These are phyloP conservation scores for Alentia gelatinosa DNA, from an alignment of 2,888 invertebrate species.

Conservation along the genomic window DNA sequence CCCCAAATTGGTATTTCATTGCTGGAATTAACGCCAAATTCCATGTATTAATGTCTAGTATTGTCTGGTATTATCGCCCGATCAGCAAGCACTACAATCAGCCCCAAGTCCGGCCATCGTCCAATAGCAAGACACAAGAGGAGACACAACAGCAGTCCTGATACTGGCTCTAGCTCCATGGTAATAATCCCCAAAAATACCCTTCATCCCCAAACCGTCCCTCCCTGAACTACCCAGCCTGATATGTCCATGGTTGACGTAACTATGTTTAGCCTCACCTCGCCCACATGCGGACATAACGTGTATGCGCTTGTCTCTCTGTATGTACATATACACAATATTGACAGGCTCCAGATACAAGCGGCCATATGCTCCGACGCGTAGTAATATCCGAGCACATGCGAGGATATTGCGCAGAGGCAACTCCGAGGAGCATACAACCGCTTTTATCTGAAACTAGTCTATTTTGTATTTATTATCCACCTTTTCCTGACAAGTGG, in stretches of 20 bases:
- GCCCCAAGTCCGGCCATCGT: slow-evolving; percentile 16
- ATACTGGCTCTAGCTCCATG: slow-evolving; percentile 49
- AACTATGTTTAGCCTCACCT: neutral
- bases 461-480: too few species aligned
- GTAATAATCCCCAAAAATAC: slow-evolving; percentile 9
- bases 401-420: too few species aligned
- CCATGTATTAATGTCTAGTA: too few species aligned
- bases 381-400: too few species aligned
- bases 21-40: too few species aligned
- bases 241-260: neutral
- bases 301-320: neutral
- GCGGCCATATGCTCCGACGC: too few species aligned
- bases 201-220: neutral
- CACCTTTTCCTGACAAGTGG: too few species aligned
- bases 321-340: too few species aligned
- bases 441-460: too few species aligned
- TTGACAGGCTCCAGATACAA: too few species aligned
- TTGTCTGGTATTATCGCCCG: neutral
- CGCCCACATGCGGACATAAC: neutral
- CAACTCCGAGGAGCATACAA: too few species aligned
- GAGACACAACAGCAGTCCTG: slow-evolving; percentile 46
- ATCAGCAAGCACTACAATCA: slow-evolving; percentile 6
- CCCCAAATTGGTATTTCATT: too few species aligned
- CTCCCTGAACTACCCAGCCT: neutral
- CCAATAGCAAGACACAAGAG: slow-evolving; percentile 32